phyloP scores from a whole-genome alignment of 2,888 invertebrate genomes.

The Drosophila paramelanica region DNA sequence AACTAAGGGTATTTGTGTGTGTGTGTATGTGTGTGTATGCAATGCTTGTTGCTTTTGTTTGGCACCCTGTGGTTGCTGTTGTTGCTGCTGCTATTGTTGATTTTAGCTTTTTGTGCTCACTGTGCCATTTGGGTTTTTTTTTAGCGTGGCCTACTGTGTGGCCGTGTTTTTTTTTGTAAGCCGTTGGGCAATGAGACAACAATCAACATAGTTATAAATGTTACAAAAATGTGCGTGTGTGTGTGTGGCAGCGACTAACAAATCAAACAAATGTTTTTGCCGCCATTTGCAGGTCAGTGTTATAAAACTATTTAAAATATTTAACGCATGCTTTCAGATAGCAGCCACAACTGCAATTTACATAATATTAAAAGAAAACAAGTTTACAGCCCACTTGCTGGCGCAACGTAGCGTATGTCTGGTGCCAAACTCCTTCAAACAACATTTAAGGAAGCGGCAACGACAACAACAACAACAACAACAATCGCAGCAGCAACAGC shows the following conservation, averaged over 20 bases:
- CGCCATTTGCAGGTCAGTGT: slow-evolving; percentile 56
- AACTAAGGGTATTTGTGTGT: slow-evolving; percentile 39
- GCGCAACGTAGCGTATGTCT: slow-evolving; percentile 5
- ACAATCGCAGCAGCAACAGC: no score
- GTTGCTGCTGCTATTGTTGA: slow-evolving; percentile 32
- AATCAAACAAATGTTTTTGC: slow-evolving; percentile 18
- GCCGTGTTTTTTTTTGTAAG: slow-evolving; percentile 30
- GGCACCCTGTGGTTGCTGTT: slow-evolving; percentile 39
- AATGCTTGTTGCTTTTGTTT: slow-evolving; percentile 65
- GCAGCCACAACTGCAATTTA: slow-evolving; percentile 11
- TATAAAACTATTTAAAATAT: slow-evolving; percentile 10
- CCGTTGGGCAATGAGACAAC: slow-evolving; percentile 41
- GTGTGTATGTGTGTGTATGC: slow-evolving; percentile 65
- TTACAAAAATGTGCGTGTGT: not conserved
- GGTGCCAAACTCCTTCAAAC: slow-evolving; percentile 19
- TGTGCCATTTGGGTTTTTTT: slow-evolving; percentile 67
- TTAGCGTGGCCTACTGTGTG: slow-evolving; percentile 61
- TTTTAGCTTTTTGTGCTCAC: slow-evolving; percentile 29
- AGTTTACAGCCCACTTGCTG: slow-evolving; percentile 22
- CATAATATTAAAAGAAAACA: not conserved
- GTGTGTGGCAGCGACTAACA: slow-evolving; percentile 27
- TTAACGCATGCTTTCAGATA: slow-evolving; percentile 16
- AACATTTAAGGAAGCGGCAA: slow-evolving; percentile 12
- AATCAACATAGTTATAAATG: slow-evolving; percentile 35
- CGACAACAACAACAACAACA: slow-evolving; percentile 20